Evolutionary conservation across 2,888 invertebrate species (phyloP), one percentile per base, ranked within the genome.

Genomic region (Neocrepidodera transversa): DNA sequence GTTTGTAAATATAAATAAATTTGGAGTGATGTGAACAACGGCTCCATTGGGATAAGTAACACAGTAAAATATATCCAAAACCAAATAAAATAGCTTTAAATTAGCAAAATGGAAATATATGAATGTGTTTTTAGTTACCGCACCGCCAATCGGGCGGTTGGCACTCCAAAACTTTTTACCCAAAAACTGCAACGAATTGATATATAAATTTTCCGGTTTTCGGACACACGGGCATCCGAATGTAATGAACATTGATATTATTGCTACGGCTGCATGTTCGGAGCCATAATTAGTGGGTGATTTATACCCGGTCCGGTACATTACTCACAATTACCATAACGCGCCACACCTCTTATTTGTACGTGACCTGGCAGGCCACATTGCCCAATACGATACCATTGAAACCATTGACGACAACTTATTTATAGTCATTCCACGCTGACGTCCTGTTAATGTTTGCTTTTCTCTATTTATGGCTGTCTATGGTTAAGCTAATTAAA

Each of bases 251-350:
- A 77, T 75, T 76, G 77, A 78, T 78, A 77, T 74, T 77, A 75
- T 74, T 76, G 76, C 76, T 68, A 65, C 68, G 74, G 66, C 72
- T 74, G 77, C 76, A 75, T 77, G 76, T 77, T 76, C 76, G 74
- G 66, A 72, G 73, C 74, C 73, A 75, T 78, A 77, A 78, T 78
- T 79, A 79, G 73, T 65, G 70, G 68, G 67, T 78, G 78, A 79
- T 78, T 78, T 79, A 79, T 76, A 73, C 26, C 69, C 71, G 72
- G 69, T 69, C 69, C 70, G 74, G 70, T 68, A 75, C 77, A 79
- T 79, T 78, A 78, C 70, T 79, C 78, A 77, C 76, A 78, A 78
- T 79, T 78, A 79, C 76, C 77, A 76, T 77, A 76, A 75, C 76
- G 74, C 68, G 71, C 76, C 76, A 73, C 77, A 75, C 76, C 78